Percentiles rank a stretch among this genome's conserved stretches.
Evolutionary conservation across 2,797 vertebrate genomes (phyloP).

Genomic region (Clarias laeviceps): DNA sequence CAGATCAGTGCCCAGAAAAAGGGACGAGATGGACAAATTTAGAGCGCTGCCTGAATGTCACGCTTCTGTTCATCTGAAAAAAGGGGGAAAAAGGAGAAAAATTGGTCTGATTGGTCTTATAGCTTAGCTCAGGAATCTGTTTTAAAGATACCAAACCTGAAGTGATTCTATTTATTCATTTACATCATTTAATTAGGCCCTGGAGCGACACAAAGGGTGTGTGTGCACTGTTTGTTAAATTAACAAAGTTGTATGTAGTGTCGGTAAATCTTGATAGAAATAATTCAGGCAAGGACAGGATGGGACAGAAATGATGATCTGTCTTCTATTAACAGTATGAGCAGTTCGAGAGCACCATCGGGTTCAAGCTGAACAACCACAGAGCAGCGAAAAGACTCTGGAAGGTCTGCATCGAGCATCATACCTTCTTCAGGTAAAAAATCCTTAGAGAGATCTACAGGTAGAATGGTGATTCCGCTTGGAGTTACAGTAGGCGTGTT

Average conservation of each 20-base stretch:
- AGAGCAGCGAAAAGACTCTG: constrained; percentile 95
- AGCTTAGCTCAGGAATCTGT: constrained; percentile 46
- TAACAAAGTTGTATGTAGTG: constrained; percentile 14
- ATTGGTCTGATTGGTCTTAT: constrained; percentile 36
- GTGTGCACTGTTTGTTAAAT: constrained; percentile 27
- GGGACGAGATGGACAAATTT: constrained; percentile 67
- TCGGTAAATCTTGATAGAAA: constrained; percentile 13
- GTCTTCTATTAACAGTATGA: constrained; percentile 68
- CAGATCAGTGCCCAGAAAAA: constrained; percentile 59
- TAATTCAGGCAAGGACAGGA: constrained; percentile 1
- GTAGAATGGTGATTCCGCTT: not conserved
- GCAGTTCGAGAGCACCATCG: constrained; percentile 93
- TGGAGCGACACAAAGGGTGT: not conserved
- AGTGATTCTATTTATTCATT: constrained; percentile 22
- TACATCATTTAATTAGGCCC: constrained; percentile 36
- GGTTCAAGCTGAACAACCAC: constrained; percentile 97
- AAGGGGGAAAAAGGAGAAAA: not conserved
- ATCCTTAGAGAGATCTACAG: too few relatives aligned
- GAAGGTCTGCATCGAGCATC: constrained; percentile 99
- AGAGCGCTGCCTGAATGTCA: constrained; percentile 62
- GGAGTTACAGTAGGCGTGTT: not conserved
- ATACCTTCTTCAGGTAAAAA: constrained; percentile 94
- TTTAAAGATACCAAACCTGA: constrained; percentile 25
- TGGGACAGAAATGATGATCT: constrained; percentile 11
- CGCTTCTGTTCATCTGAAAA: constrained; percentile 50